Conservation (phyloP, 2,888 invertebrate species). For the Gerris lacustris region DNA sequence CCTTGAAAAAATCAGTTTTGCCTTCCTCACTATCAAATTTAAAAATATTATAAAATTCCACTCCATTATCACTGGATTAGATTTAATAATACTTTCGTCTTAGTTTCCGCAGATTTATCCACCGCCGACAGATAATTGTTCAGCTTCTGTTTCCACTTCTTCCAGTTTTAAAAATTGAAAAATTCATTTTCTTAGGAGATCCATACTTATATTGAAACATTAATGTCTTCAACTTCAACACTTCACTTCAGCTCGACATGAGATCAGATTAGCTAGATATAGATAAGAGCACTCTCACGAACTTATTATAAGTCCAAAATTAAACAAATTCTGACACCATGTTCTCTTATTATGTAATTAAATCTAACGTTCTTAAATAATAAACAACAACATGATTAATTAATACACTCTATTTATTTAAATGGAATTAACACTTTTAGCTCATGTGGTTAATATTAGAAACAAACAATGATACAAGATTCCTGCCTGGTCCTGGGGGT, state of each 20-base stretch:
- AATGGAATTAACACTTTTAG: too few species aligned
- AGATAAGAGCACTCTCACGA: neutral
- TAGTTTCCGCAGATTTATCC: conserved; percentile 10
- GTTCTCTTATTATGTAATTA: too few species aligned
- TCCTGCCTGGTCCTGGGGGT: too few species aligned
- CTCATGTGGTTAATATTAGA: too few species aligned
- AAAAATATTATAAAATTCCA: conserved; percentile 4
- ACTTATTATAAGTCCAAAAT: neutral
- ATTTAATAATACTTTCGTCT: conserved; percentile 5
- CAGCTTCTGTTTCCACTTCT: neutral
- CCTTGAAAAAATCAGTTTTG: conserved; percentile 5
- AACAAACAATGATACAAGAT: too few species aligned
- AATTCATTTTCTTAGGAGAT: neutral
- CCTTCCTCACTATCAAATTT: conserved; percentile 1
- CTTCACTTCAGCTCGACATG: neutral
- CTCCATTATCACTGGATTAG: neutral
- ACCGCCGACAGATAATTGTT: conserved; percentile 6
- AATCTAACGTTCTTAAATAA: too few species aligned
- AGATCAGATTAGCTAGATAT: neutral
- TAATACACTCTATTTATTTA: too few species aligned
- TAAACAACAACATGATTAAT: too few species aligned
- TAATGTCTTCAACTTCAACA: neutral
- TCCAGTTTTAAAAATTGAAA: neutral
- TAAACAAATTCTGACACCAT: neutral
- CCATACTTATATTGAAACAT: neutral